Evolutionary conservation across 2,797 vertebrate genomes (phyloP).

Genomic region (Kryptopterus vitreolus): DNA sequence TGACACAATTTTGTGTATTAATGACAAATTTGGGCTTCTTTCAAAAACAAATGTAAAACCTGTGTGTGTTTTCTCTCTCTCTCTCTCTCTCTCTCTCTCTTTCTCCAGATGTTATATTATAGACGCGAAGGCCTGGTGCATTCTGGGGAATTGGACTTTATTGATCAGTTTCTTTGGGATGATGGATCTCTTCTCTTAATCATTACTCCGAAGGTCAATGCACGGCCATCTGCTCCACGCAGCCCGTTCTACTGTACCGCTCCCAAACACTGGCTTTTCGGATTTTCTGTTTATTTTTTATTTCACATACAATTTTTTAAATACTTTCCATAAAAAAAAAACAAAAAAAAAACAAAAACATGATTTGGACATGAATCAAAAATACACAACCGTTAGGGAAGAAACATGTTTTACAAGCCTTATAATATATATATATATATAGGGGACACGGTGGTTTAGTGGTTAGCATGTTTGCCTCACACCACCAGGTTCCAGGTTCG

Average conservation of each 20-base stretch:
- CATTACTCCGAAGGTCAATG: slow-evolving; percentile 53
- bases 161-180: slow-evolving; percentile 57
- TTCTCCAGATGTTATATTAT: slow-evolving; percentile 37
- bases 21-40: too few relatives aligned
- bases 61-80: slow-evolving; percentile 29
- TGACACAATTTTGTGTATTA: too few relatives aligned
- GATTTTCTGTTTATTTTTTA: not conserved
- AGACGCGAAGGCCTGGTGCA: slow-evolving; percentile 40
- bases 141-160: slow-evolving; percentile 56
- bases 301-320: too few relatives aligned
- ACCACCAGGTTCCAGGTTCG: too few relatives aligned
- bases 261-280: not conserved
- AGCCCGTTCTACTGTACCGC: slow-evolving; percentile 41
- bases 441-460: too few relatives aligned
- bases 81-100: too few relatives aligned
- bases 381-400: too few relatives aligned
- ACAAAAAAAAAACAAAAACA: too few relatives aligned
- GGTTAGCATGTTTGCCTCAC: too few relatives aligned
- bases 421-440: too few relatives aligned
- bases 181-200: slow-evolving; percentile 57
- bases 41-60: slow-evolving; percentile 1
- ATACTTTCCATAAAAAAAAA: too few relatives aligned
- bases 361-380: not conserved
- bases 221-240: slow-evolving; percentile 41
- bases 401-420: too few relatives aligned